Conservation (phyloP, 2,888 invertebrate genomes). For the Drosophila meridionalis region DNA sequence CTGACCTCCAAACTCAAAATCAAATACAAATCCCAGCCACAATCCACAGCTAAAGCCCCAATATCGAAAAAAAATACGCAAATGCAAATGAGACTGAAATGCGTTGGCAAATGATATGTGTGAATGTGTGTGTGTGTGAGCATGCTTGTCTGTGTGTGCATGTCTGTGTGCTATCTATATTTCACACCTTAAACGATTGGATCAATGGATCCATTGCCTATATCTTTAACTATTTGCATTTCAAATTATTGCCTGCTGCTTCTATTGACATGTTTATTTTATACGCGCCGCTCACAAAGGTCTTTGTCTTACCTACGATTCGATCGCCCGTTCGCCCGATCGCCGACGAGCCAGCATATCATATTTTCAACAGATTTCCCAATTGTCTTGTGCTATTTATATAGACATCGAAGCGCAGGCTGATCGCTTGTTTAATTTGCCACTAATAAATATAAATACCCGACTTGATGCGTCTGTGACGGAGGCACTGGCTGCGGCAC, state of each 20-base stretch:
- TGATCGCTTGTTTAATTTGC: conserved; percentile 66
- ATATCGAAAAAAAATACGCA: conserved; percentile 31
- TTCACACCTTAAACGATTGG: conserved; percentile 76
- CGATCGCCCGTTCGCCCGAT: conserved; percentile 27
- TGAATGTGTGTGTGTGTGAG: conserved; percentile 6
- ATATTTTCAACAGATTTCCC: conserved; percentile 65
- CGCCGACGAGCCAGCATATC: conserved; percentile 40
- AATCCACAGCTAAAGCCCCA: conserved; percentile 19
- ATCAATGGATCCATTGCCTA: conserved; percentile 59
- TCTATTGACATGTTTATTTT: conserved; percentile 79
- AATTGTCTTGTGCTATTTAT: conserved; percentile 63
- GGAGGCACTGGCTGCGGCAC: conserved; percentile 18
- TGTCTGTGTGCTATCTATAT: conserved; percentile 46
- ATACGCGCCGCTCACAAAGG: conserved; percentile 54
- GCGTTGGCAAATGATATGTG: conserved; percentile 68
- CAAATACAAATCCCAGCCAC: conserved; percentile 13
- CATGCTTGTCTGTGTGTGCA: conserved; percentile 6
- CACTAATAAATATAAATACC: conserved; percentile 62
- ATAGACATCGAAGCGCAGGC: conserved; percentile 20
- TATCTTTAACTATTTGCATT: conserved; percentile 69
- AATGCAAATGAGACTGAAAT: conserved; percentile 67
- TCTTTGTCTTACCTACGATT: conserved; percentile 60
- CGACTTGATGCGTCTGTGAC: conserved; percentile 33
- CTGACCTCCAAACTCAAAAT: conserved; percentile 51
- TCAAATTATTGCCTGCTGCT: conserved; percentile 70